Base-by-base conservation (phyloP, 2,888 invertebrate genomes). In the Adelphocoris suturalis region DNA sequence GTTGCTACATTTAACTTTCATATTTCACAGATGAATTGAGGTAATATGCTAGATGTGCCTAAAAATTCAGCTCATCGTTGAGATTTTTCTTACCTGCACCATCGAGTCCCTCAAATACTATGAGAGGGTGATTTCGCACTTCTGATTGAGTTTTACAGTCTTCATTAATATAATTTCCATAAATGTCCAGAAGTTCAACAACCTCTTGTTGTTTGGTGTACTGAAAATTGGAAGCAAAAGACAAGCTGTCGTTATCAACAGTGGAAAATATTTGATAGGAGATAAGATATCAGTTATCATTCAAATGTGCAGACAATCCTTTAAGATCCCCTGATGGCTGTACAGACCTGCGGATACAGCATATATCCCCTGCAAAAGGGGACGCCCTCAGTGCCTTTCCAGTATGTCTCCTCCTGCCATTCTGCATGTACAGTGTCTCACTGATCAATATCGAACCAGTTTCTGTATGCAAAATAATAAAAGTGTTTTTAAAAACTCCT, bases 81-180 rank as follows among this genome's bases (percentile, higher is more conserved):
- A 7, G 7, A 47, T n/a, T 19, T n/a, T 14, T 47, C 75, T 87
- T 92, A 94, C 94, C 94, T 91, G 93, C 93, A 19, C 94, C 94
- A 93, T 94, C 94, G 11, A 94, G 92, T 2, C 94, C 94, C 93
- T 94, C 94, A 23, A 94, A 91, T 7, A 94, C 93, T 86, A 94
- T 93, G 55, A 94, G 93, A 1, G 94, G 80, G 46, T 89, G 68
- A n/a, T 81, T 57, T 16, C n/a, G 13, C 37, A 37, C 37, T 2
- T 2, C 37, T 37, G 37, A 7, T 37, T 37, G 2, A 37, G 37
- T 37, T 37, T 37, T 7, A 19, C n/a, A 89, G 61, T 92, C 91
- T 47, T 90, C 90, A 81, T 92, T 87, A 90, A 37, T 7, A 7
- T 37, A 37, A 7, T 37, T 37, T 2, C 7, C 37, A 7, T 93